Evolutionary conservation across 2,113 vertebrate genomes (phyloP), one percentile per base, ranked within the genome.

Genomic region (Channa maculata): DNA sequence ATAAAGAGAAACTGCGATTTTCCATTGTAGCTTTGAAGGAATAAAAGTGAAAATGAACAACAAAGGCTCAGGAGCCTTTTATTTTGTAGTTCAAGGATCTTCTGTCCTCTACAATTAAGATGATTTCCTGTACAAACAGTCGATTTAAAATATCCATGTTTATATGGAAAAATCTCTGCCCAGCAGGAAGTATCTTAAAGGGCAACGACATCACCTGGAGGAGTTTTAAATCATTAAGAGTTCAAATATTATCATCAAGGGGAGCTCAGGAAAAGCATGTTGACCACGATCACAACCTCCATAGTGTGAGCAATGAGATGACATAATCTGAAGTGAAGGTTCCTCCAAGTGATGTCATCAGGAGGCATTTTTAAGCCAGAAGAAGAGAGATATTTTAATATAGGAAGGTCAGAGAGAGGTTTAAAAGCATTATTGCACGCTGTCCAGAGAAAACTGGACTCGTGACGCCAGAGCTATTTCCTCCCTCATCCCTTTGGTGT

Each of bases 391-490:
- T 24, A 24, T 24, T 24, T 24, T 24, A 24, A 24, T 24, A 24
- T 24, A 24, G 24, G 24, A 24, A 24, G 24, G 24, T 24, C 24
- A 24, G 24, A 24, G 24, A 24, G 24, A 24, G 24, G 24, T 24
- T 24, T 24, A 24, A 24, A 24, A 24, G 24, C 41, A 12, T 57
- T 66, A 7, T 14, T 45, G 51, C 0, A 43, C 4, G 0, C 54
- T 0, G 0, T 61, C 38, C 8, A 0, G 1, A 65, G 43, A 65
- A 65, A 75, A 51, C n/a, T n/a, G n/a, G n/a, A n/a, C n/a, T n/a
- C n/a, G n/a, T n/a, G n/a, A n/a, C n/a, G n/a, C n/a, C 8, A 24
- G 24, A 24, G 1, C 24, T 15, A 13, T 57, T 87, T 89, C 83
- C 85, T 83, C 36, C 57, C 73, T 49, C 4, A 11, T 34, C 84